Percentiles rank a stretch among this genome's conserved stretches.
These are phyloP conservation scores for Drosophila austrosaltans DNA, from an alignment of 2,888 invertebrate genomes.

Conservation along the genomic window DNA sequence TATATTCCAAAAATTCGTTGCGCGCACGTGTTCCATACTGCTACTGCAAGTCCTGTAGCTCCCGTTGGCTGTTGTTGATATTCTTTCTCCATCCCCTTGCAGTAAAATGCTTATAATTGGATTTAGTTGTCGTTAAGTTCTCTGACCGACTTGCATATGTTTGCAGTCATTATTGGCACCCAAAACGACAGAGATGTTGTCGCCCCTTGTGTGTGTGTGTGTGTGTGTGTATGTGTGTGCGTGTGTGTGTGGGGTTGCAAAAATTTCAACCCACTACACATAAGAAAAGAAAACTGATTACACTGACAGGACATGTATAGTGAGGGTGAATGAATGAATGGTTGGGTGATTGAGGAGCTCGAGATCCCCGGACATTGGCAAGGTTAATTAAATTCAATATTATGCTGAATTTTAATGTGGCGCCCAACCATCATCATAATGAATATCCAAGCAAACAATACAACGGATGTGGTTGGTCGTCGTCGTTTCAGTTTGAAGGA, in stretches of 20 bases:
- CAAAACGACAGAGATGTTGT: constrained; percentile 15
- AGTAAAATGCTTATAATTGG: constrained; percentile 63
- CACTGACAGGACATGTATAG: constrained; percentile 38
- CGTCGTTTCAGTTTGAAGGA: background rate
- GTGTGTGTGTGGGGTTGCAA: constrained; percentile 38
- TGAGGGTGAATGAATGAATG: constrained; percentile 17
- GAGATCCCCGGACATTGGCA: constrained; percentile 30
- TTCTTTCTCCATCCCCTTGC: background rate
- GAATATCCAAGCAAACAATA: constrained; percentile 32
- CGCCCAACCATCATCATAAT: constrained; percentile 43
- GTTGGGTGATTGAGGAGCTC: constrained; percentile 10
- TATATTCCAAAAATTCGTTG: constrained; percentile 54
- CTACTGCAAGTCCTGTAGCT: constrained; percentile 58
- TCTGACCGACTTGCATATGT: constrained; percentile 64
- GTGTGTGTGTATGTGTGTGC: constrained; percentile 13
- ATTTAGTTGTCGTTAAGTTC: constrained; percentile 74
- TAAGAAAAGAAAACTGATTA: constrained; percentile 53
- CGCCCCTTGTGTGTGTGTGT: background rate
- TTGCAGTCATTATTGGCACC: constrained; percentile 48
- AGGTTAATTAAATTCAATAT: constrained; percentile 63
- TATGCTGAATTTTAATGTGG: constrained; percentile 49
- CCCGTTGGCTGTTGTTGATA: constrained; percentile 23
- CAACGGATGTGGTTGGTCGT: background rate
- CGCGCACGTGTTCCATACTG: constrained; percentile 64
- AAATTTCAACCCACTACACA: constrained; percentile 20